Percentiles rank a stretch among this genome's conserved stretches.
These are phyloP conservation scores for Alviniconcha strummeri DNA, from an alignment of 2,888 invertebrate genomes.

Conservation along the genomic window DNA sequence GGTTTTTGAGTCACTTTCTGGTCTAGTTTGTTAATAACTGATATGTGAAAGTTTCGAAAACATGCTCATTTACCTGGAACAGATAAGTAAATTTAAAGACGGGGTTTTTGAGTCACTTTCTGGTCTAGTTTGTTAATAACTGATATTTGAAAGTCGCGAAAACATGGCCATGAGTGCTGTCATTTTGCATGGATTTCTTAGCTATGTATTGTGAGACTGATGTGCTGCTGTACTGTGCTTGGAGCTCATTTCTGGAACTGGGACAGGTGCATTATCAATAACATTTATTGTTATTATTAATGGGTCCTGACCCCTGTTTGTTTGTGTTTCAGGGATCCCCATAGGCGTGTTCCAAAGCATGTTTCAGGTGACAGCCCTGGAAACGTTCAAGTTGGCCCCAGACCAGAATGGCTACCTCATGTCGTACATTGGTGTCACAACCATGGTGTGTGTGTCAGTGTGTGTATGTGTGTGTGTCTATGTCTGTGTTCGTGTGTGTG, in stretches of 20 bases:
- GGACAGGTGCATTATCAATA: no score
- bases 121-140: not conserved
- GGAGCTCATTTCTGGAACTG: no score
- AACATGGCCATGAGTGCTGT: no score
- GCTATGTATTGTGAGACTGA: no score
- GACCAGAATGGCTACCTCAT: constrained; percentile 68
- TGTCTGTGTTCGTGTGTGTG: not conserved
- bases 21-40: not conserved
- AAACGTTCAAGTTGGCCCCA: constrained; percentile 65
- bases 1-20: no score
- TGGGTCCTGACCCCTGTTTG: no score
- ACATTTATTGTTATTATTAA: no score
- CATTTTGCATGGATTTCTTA: no score
- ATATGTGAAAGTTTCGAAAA: not conserved
- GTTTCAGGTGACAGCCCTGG: constrained; percentile 67
- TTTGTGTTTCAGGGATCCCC: constrained; percentile 59
- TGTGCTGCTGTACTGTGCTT: no score
- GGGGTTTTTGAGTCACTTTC: no score
- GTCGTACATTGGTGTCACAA: constrained; percentile 66
- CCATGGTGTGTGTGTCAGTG: constrained; percentile 55
- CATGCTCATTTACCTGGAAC: no score
- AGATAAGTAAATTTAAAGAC: no score
- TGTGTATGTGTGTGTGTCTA: not conserved
- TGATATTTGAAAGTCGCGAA: not conserved
- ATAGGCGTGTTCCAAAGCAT: constrained; percentile 69